Conservation (phyloP, 2,797 vertebrate genomes). For the Phoebastria nigripes region DNA sequence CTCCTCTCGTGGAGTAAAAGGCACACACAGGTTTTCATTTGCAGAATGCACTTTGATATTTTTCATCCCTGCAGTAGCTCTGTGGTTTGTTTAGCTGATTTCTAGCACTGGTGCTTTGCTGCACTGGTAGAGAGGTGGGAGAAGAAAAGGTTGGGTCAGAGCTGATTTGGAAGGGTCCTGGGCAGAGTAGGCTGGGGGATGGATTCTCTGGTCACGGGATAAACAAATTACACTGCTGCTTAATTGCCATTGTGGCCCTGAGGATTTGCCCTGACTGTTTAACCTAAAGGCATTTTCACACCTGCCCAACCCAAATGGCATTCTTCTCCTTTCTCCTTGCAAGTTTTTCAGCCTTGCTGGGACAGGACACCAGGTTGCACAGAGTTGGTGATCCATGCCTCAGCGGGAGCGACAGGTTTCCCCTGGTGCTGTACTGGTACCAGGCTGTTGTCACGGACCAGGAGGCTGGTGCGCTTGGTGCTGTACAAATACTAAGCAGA, state of each 20-base stretch:
- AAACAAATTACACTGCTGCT: not conserved
- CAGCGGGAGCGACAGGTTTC: not conserved
- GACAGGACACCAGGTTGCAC: fast-evolving
- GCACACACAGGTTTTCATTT: not conserved
- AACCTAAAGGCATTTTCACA: not conserved
- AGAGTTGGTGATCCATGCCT: fast-evolving
- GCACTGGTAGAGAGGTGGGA: not conserved
- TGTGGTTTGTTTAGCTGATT: not conserved
- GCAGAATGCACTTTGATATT: not conserved
- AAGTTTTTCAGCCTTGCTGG: not conserved
- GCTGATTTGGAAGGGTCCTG: not conserved
- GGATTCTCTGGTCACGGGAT: not conserved
- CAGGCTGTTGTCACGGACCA: fast-evolving
- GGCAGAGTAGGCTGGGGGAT: not conserved
- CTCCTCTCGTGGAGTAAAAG: not conserved
- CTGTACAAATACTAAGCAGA: not conserved
- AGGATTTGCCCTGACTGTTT: not conserved
- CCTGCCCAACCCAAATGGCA: not conserved
- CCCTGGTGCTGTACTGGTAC: not conserved
- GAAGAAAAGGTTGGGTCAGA: not conserved
- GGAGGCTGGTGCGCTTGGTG: not conserved
- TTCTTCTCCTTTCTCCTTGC: not conserved
- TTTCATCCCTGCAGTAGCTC: not conserved
- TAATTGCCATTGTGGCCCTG: not conserved
- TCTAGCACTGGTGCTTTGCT: not conserved